These are phyloP conservation scores for Cossypha dichroa DNA, from an alignment of 2,797 vertebrate species.

Conservation along the genomic window DNA sequence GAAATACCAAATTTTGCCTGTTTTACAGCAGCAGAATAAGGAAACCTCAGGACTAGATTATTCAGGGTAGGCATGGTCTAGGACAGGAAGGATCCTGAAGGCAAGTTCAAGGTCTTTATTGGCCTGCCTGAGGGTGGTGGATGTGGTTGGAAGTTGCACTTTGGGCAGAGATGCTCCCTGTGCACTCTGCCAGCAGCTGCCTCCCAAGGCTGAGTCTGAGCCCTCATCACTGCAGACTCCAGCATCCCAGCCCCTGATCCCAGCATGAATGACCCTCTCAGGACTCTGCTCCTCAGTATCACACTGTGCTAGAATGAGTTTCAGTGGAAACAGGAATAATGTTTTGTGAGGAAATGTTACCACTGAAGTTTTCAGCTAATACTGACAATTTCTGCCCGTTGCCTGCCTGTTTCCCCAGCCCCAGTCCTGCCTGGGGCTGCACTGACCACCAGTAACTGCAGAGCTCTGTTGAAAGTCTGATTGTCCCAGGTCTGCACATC, in stretches of 20 bases:
- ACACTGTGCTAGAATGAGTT: not conserved
- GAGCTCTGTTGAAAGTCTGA: accelerated
- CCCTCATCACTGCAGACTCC: not conserved
- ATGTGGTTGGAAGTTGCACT: not conserved
- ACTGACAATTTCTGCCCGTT: not conserved
- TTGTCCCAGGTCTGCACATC: not conserved
- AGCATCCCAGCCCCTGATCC: not conserved
- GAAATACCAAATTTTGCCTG: not conserved
- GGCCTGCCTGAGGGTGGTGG: not conserved
- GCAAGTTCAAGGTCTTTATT: not conserved
- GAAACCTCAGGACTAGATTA: not conserved
- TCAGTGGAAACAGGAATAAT: not conserved
- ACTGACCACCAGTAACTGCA: not conserved
- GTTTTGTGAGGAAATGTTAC: not conserved
- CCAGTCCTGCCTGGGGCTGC: not conserved
- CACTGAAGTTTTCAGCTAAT: not conserved
- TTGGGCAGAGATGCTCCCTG: not conserved
- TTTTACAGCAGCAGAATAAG: not conserved
- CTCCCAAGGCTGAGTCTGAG: accelerated
- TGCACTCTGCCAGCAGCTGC: accelerated
- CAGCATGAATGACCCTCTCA: not conserved
- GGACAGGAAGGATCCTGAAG: not conserved
- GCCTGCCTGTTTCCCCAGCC: not conserved
- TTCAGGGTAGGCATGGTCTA: not conserved
- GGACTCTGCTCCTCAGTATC: not conserved